Base-by-base conservation (phyloP, 1,140 invertebrate species). In the Calephelis virginiensis region DNA sequence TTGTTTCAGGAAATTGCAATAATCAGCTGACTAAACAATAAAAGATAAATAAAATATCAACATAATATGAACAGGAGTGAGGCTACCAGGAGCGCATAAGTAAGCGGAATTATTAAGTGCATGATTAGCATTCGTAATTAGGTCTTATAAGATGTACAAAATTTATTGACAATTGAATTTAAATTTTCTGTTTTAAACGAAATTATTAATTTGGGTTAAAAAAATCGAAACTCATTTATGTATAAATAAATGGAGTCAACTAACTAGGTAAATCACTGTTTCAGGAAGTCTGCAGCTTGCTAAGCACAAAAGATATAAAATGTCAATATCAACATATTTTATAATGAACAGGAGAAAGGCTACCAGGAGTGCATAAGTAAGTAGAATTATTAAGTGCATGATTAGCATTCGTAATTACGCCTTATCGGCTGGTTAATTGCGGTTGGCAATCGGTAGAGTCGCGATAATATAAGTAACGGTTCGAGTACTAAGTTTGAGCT, bases 351-450 rank as follows among this genome's bases (percentile, higher is more conserved):
- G 63, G 47, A 68, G 65, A 47, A 28, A 45, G 17, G 66, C 61
- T 67, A 68, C 63, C 66, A 71, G 70, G 68, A 62, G 70, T 70
- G 70, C 77, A 79, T 78, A 79, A 75, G 74, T 75, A 68, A 74
- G 75, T 75, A 78, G 80, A 53, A 53, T 53, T 80, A 83, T 83
- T 85, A 83, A 82, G 74, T 79, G 74, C 81, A 68, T 72, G 78
- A 83, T 86, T 86, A 86, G 79, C 83, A 86, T 86, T 84, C 82
- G 82, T 86, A 84, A 86, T 84, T 82, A 84, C 81, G 74, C 75
- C 79, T 84, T 86, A 86, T 84, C 83, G 77, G 68, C 61, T 61
- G 65, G 77, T 86, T 86, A 86, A 86, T 86, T 86, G 82, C 83
- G 67, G 73, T 78, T 80, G 83, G 83, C 75, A 83, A 86, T 83